Evolutionary conservation across 1,140 invertebrate species (phyloP).

Genomic region (Pachypsylla venusta): DNA sequence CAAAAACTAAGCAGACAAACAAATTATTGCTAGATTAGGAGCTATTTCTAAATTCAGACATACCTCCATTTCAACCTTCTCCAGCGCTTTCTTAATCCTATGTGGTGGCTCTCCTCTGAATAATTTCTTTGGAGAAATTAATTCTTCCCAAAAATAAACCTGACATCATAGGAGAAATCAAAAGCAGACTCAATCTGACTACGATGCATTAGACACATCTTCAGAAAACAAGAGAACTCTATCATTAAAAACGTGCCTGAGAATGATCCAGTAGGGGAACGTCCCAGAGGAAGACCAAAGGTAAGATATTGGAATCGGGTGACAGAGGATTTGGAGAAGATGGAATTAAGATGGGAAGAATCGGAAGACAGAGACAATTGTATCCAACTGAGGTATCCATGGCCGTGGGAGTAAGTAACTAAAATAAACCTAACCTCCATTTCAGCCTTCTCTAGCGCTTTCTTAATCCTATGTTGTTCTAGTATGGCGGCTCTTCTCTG

Average conservation of each 20-base stretch:
- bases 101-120: too few relatives aligned
- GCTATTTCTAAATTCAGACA: not conserved
- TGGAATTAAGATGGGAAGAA: not conserved
- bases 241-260: too few relatives aligned
- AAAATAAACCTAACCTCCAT: constrained; percentile 45
- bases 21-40: not conserved
- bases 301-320: too few relatives aligned
- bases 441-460: constrained; percentile 81
- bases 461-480: constrained; percentile 88
- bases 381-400: not conserved
- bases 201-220: not conserved
- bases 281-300: too few relatives aligned
- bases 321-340: too few relatives aligned
- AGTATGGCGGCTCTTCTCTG: constrained; percentile 71
- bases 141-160: not conserved
- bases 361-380: not conserved
- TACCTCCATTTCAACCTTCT: constrained; percentile 80
- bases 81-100: constrained; percentile 83
- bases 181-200: not conserved
- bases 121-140: too few relatives aligned
- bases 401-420: too few relatives aligned
- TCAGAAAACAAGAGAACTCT: too few relatives aligned
- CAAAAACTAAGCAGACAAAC: not conserved
- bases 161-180: too few relatives aligned
- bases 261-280: too few relatives aligned